Percentiles rank a stretch among this genome's conserved stretches.
Conservation (phyloP, 2,888 invertebrate species). For the Eurois occulta region DNA sequence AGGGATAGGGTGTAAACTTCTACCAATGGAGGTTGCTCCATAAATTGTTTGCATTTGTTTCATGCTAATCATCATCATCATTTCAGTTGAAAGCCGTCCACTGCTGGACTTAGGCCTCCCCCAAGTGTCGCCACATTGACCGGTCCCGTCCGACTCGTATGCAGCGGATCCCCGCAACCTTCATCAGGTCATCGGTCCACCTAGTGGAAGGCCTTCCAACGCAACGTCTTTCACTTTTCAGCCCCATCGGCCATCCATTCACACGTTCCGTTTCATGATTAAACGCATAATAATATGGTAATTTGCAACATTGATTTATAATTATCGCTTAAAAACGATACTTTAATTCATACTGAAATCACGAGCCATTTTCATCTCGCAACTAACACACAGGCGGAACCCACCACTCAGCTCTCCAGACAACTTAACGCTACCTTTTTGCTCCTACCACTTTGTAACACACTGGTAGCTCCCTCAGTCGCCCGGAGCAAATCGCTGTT, state of each 20-base stretch:
- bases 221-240: too few relatives aligned
- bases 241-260: too few relatives aligned
- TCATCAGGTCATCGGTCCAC: too few relatives aligned
- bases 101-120: too few relatives aligned
- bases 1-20: not conserved
- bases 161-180: too few relatives aligned
- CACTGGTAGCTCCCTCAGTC: slow-evolving; percentile 88
- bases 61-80: too few relatives aligned
- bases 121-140: too few relatives aligned
- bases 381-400: slow-evolving; percentile 46
- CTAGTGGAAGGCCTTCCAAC: too few relatives aligned
- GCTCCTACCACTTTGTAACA: slow-evolving; percentile 73
- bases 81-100: too few relatives aligned
- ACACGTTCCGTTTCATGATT: too few relatives aligned
- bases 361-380: not conserved
- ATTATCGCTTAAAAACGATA: not conserved
- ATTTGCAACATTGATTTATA: not conserved
- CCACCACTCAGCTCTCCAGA: slow-evolving; percentile 7
- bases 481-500: slow-evolving; percentile 89
- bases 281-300: not conserved
- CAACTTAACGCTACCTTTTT: slow-evolving; percentile 67
- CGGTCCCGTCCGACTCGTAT: too few relatives aligned
- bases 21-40: not conserved
- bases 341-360: not conserved
- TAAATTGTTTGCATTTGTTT: not conserved